Evolutionary conservation across 2,888 invertebrate genomes (phyloP).

Genomic region (Cordilura impudica): DNA sequence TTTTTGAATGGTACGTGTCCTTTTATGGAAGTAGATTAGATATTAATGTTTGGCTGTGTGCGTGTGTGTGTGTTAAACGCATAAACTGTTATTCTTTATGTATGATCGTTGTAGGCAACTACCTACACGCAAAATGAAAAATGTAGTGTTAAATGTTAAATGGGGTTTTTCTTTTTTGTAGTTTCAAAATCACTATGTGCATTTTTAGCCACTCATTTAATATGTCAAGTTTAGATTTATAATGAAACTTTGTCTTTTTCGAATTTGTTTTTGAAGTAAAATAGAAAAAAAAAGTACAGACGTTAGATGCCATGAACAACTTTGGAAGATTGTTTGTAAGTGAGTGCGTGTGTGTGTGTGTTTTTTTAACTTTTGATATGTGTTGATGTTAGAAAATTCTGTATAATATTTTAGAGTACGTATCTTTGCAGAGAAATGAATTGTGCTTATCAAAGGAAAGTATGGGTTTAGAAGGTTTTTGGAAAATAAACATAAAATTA

Average conservation of each 20-base stretch:
- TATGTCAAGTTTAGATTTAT: constrained; percentile 56
- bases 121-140: neutral
- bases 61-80: neutral
- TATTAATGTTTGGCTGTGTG: neutral
- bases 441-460: neutral
- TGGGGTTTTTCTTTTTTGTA: neutral
- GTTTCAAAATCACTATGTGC: constrained; percentile 18
- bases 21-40: neutral
- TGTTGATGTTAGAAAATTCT: neutral
- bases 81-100: neutral
- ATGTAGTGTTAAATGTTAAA: constrained; percentile 23
- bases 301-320: no score
- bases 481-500: no score
- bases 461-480: neutral
- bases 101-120: neutral
- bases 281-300: neutral
- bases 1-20: neutral
- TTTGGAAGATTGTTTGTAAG: neutral
- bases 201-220: constrained; percentile 34
- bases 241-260: constrained; percentile 33
- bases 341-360: neutral
- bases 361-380: neutral
- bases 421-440: neutral
- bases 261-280: neutral
- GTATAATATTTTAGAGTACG: neutral